Evolutionary conservation across 2,888 invertebrate genomes (phyloP).

Genomic region (Aporophyla nigra): DNA sequence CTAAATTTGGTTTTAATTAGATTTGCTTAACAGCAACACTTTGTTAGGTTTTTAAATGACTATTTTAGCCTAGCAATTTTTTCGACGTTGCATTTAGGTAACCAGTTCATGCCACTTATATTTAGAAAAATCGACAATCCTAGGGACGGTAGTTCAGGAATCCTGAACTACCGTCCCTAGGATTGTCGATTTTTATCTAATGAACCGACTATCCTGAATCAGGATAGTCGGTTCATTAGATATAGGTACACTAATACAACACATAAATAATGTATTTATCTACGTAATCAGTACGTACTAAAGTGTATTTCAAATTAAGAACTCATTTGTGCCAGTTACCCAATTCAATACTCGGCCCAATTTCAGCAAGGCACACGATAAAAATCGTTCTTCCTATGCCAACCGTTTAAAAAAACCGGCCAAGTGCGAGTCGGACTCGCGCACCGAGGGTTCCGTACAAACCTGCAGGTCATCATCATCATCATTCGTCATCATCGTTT

Average conservation of each 20-base stretch:
- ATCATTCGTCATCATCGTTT: no score
- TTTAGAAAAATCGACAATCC: no score
- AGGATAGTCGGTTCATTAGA: not conserved
- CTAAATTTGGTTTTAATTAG: slow-evolving; percentile 18
- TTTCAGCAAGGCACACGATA: slow-evolving; percentile 29
- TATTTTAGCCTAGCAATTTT: not conserved
- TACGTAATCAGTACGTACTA: no score
- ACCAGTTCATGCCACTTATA: not conserved
- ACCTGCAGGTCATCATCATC: no score
- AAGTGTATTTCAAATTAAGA: not conserved
- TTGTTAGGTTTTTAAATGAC: not conserved
- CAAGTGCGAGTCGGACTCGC: no score
- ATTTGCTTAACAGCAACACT: not conserved
- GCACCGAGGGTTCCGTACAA: no score
- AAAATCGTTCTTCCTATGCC: slow-evolving; percentile 27
- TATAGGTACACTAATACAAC: not conserved
- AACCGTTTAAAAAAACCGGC: slow-evolving; percentile 34
- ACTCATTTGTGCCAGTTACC: slow-evolving; percentile 28
- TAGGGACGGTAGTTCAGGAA: no score
- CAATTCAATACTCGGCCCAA: slow-evolving; percentile 40
- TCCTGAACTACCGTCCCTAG: no score
- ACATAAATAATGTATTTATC: not conserved
- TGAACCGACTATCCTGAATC: no score
- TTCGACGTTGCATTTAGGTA: not conserved
- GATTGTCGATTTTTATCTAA: no score